Base-by-base conservation (phyloP, 2,113 vertebrate genomes). In the Prolemur simus region DNA sequence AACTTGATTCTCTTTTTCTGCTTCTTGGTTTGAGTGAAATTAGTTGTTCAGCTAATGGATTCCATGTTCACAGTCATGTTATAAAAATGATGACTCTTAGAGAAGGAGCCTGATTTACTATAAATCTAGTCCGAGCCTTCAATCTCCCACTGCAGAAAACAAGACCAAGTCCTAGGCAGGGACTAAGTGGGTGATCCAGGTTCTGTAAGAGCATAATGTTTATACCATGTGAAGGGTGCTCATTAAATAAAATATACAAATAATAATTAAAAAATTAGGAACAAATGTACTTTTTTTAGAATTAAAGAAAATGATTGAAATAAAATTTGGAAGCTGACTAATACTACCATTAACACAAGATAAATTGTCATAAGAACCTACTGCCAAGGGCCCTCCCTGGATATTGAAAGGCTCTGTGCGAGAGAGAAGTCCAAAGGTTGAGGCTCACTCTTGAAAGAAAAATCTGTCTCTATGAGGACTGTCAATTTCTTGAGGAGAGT, bases 231-330 rank as follows among this genome's bases (percentile, higher is more conserved):
- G 29, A 3, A 12, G 21, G 12, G 2, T 80, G 32, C 2, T 69
- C 14, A 49, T 37, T 71, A 74, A 47, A 52, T 45, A 80, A 29
- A 93, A 74, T 37, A 32, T 54, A 80, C 4, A 49, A 83, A 54
- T 78, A 56, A 37, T 74, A 32, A 64, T 37, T 23, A 68, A 3
- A 69, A 87, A 42, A 71, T 82, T 73, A n/a, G 14, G 1, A 90
- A 45, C 1, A 85, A 88, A 64, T 52, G 29, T 4, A 60, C 14
- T 9, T 32, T 71, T 37, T 85, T 85, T 88, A 23, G 32, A 90
- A 54, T 77, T 14, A 82, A 58, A 15, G 64, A 74, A 42, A 73
- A 60, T 89, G 85, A 80, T 32, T 5, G 80, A 96, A 84, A 58
- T 0, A 86, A 71, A 56, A 27, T 86, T 94, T 78, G 86, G 8